Evolutionary conservation across 1,140 invertebrate species (phyloP).

Genomic region (Melitaea cinxia): DNA sequence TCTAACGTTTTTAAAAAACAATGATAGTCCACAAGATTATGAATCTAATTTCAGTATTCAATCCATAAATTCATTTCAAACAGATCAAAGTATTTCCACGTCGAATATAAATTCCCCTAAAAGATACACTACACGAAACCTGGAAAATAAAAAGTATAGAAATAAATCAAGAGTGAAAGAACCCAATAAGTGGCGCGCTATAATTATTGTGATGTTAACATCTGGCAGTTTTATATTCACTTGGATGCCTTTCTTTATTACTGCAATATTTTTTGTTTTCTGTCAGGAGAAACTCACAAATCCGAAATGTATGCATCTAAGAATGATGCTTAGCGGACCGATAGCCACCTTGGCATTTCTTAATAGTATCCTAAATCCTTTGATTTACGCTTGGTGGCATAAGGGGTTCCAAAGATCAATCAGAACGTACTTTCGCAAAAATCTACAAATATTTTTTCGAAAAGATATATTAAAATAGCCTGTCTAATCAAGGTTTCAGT

Average conservation of each 20-base stretch:
- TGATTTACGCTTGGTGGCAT: conserved; percentile 89
- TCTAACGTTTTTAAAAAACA: conserved; percentile 18
- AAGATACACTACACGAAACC: conserved; percentile 12
- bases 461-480: conserved; percentile 26
- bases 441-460: conserved; percentile 38
- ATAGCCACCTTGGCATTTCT: conserved; percentile 83
- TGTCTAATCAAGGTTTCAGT: neutral
- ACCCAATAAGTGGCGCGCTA: conserved; percentile 82
- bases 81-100: conserved; percentile 18
- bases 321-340: conserved; percentile 78
- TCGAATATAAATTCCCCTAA: neutral
- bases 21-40: conserved; percentile 16
- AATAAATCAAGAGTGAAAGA: conserved; percentile 44
- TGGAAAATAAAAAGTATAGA: neutral
- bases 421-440: conserved; percentile 47
- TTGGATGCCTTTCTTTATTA: conserved; percentile 76
- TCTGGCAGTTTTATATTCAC: conserved; percentile 80
- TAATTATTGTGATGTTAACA: conserved; percentile 83
- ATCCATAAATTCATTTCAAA: conserved; percentile 47
- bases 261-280: conserved; percentile 76
- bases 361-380: conserved; percentile 86
- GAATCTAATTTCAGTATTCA: conserved; percentile 52
- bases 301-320: conserved; percentile 70
- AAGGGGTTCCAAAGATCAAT: conserved; percentile 80
- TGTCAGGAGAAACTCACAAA: conserved; percentile 73